These are phyloP conservation scores for Heliocidaris tuberculata DNA, from an alignment of 35 echinoderm and acorn worm species.

Conservation along the genomic window DNA sequence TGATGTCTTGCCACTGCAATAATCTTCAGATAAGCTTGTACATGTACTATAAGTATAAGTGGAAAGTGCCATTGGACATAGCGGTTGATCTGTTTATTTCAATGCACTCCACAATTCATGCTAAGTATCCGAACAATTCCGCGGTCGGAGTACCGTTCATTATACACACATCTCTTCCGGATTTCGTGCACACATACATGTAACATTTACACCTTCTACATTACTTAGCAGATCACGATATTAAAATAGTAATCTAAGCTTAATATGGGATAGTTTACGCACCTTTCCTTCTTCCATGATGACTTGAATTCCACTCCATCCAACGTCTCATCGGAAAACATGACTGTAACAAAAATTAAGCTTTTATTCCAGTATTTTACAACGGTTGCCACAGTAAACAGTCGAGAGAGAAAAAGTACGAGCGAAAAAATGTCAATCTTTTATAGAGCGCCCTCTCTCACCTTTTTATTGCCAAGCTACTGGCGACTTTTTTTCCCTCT, in stretches of 20 bases:
- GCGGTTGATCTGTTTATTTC: too few species aligned
- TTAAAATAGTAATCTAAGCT: too few species aligned
- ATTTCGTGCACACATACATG: neutral
- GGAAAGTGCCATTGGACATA: too few species aligned
- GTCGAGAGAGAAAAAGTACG: neutral
- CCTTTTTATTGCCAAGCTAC: neutral
- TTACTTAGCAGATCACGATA: too few species aligned
- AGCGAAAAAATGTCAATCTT: neutral
- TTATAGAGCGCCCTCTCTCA: neutral
- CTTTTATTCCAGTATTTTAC: neutral
- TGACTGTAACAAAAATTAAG: neutral
- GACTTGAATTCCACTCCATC: conserved; percentile 71
- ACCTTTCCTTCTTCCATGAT: conserved; percentile 69
- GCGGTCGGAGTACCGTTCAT: neutral
- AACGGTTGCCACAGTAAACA: neutral
- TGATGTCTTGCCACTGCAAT: too few species aligned
- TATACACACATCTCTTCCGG: neutral
- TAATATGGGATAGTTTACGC: neutral
- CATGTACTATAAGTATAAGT: too few species aligned
- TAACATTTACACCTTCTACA: too few species aligned
- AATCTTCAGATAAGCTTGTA: too few species aligned
- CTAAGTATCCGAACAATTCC: neutral
- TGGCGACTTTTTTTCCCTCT: neutral
- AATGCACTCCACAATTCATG: too few species aligned
- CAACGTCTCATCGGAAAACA: conserved; percentile 65